Conservation (phyloP, 2,113 vertebrate genomes). For the Aptenodytes forsteri region DNA sequence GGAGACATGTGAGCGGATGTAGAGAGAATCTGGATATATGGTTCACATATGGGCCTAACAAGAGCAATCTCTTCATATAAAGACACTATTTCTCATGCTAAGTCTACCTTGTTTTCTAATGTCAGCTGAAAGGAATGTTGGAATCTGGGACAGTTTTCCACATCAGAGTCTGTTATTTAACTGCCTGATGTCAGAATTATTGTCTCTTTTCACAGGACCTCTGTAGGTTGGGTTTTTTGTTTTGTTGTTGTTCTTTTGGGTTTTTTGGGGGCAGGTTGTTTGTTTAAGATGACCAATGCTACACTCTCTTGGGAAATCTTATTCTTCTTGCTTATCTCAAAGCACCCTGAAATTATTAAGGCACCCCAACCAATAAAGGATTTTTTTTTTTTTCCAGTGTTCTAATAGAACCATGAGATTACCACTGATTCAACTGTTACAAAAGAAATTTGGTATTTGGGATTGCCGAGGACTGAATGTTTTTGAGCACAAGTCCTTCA, state of each 20-base stretch:
- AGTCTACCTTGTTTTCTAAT: conserved; percentile 40
- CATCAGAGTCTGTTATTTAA: conserved; percentile 16
- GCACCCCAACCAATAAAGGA: background rate
- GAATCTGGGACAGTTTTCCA: background rate
- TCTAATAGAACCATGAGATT: background rate
- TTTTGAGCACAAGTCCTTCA: background rate
- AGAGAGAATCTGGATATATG: conserved; percentile 59
- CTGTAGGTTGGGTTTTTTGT: background rate
- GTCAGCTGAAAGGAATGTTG: conserved; percentile 14
- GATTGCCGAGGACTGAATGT: background rate
- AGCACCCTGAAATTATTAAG: background rate
- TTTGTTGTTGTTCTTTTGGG: background rate
- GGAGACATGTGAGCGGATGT: conserved; percentile 50
- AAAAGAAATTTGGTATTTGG: background rate
- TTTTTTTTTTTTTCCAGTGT: background rate
- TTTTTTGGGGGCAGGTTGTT: background rate
- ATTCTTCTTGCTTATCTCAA: background rate
- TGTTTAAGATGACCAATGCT: background rate
- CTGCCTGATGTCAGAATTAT: conserved; percentile 4
- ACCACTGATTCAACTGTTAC: background rate
- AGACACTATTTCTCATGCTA: conserved; percentile 36
- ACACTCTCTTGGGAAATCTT: background rate
- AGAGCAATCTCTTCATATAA: conserved; percentile 61
- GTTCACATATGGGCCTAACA: conserved; percentile 63
- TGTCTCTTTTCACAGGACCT: background rate